Base-by-base conservation (phyloP, 2,797 vertebrate genomes). In the Danio aesculapii region DNA sequence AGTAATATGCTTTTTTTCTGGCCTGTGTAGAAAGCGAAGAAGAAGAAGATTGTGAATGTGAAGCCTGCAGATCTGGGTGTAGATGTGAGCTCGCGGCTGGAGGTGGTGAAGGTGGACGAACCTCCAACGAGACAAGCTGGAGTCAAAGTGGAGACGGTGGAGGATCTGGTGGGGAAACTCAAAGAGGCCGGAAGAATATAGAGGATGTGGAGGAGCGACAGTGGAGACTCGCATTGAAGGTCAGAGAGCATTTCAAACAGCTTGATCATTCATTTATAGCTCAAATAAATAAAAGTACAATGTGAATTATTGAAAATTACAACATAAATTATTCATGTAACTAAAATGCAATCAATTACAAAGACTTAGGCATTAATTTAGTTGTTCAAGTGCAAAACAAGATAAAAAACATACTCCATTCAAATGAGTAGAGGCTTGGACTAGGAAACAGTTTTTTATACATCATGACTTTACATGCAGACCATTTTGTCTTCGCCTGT, bases 11-110 rank as follows among this genome's bases (percentile, higher is more conserved):
- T 30, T 30, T 30, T 30, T 30, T 21, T 30, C 10, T 53, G 16
- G 6, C 2, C 7, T 44, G 81, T 66, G 55, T 88, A 98, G 97
- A 98, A 98, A 97, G 97, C 97, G 8, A 98, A 98, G 90, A 98
- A 98, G 89, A 98, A 98, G 92, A 97, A 96, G 90, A 95, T 98
- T 0, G 92, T 93, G 0, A 94, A 89, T 3, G 1, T 97, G 85
- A 97, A 95, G 85, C 90, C 95, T 0, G 90, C 90, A 13, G 97
- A 97, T 75, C 90, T 98, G 21, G 96, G 96, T 0, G 94, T 98
- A 86, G 95, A 97, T 39, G 64, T 96, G 47, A 89, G 92, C 2
- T 94, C 96, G 0, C 93, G 92, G 62, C 2, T 98, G 84, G 92
- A 95, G 62, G 91, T 95, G 70, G 5, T 97, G 61, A 93, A 92